These are phyloP conservation scores for Eupeodes corollae DNA, from an alignment of 1,140 invertebrate species.

Conservation along the genomic window DNA sequence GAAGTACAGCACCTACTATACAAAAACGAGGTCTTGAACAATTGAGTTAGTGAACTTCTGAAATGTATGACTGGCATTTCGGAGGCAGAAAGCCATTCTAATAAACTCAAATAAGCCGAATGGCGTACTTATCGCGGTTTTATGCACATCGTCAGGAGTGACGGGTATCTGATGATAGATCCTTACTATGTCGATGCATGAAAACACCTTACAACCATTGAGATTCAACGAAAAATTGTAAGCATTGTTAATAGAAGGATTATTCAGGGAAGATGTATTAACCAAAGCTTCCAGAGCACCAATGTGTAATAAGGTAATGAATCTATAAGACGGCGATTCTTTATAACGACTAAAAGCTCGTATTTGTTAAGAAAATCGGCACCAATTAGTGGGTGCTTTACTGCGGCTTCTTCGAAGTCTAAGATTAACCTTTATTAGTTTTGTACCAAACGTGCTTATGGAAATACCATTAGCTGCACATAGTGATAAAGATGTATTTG, in stretches of 20 bases:
- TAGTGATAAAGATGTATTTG: too few relatives aligned
- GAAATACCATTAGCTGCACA: too few relatives aligned
- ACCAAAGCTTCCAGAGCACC: neutral
- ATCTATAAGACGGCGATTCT: conserved; percentile 21
- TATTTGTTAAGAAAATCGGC: conserved; percentile 32
- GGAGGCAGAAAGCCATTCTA: conserved; percentile 32
- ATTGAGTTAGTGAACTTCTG: conserved; percentile 40
- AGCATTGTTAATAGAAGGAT: conserved; percentile 4
- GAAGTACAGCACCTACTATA: too few relatives aligned
- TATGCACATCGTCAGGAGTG: conserved; percentile 19
- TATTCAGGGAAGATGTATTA: neutral
- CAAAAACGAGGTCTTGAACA: conserved; percentile 28
- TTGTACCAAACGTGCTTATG: conserved; percentile 29
- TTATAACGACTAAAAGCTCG: conserved; percentile 26
- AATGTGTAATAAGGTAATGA: conserved; percentile 7
- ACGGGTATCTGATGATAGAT: conserved; percentile 42
- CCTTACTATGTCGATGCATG: conserved; percentile 37
- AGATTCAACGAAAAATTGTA: too few relatives aligned
- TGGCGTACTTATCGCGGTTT: conserved; percentile 31
- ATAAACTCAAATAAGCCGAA: conserved; percentile 36
- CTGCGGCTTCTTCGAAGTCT: conserved; percentile 24
- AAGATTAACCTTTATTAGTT: conserved; percentile 31
- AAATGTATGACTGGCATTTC: conserved; percentile 36
- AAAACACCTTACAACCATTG: conserved; percentile 16
- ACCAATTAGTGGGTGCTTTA: conserved; percentile 34